Percentiles rank a stretch among this genome's conserved stretches.
Evolutionary conservation across 2,888 invertebrate genomes (phyloP).

Genomic region (Brachyptera risi): DNA sequence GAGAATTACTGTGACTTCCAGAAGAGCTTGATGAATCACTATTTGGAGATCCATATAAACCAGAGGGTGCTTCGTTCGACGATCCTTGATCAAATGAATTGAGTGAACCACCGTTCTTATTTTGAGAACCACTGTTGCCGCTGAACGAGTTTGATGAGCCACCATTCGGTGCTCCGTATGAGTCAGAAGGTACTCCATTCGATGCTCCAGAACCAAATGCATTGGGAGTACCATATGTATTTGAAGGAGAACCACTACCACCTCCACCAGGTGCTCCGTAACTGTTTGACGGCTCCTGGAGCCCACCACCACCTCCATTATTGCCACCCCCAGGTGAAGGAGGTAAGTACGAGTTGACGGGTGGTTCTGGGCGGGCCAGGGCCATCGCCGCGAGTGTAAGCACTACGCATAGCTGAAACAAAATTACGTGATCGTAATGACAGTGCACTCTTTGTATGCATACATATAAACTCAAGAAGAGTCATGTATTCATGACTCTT

Average conservation of each 20-base stretch:
- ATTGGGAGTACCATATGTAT: no score
- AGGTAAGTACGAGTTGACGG: constrained; percentile 23
- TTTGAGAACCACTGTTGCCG: constrained; percentile 21
- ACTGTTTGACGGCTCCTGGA: constrained; percentile 4
- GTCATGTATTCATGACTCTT: no score
- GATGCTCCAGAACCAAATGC: background rate
- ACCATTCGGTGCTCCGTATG: constrained; percentile 21
- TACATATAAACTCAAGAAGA: no score
- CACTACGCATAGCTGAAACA: background rate
- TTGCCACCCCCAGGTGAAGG: constrained; percentile 22
- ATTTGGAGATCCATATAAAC: constrained; percentile 22
- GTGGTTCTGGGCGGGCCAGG: background rate
- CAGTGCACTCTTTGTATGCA: no score
- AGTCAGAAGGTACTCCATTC: background rate
- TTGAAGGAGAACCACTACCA: background rate
- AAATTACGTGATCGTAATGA: background rate
- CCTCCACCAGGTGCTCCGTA: constrained; percentile 21
- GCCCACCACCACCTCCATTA: constrained; percentile 4
- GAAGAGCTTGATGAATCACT: background rate
- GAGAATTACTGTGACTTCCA: constrained; percentile 11
- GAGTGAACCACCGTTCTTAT: constrained; percentile 1
- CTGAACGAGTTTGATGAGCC: background rate
- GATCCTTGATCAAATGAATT: background rate
- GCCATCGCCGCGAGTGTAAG: background rate
- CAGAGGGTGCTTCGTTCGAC: constrained; percentile 1